Percentiles rank a stretch among this genome's conserved stretches.
Conservation (phyloP, 2,888 invertebrate species). For the Nephrocerus scutellatus region DNA sequence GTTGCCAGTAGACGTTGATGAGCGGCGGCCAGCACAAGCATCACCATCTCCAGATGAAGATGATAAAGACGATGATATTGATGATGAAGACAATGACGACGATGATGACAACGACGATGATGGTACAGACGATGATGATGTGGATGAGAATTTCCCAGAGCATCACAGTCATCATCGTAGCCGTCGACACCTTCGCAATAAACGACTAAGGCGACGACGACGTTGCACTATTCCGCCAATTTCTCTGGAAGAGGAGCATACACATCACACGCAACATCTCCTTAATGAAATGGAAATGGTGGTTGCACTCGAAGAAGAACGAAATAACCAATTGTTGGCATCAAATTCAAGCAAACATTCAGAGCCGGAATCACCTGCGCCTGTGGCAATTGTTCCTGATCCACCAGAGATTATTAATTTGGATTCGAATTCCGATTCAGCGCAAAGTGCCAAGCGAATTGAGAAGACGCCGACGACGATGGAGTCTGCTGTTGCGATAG, state of each 20-base stretch:
- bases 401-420: conserved; percentile 43
- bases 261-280: conserved; percentile 39
- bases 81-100: conserved; percentile 30
- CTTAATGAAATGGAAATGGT: conserved; percentile 39
- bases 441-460: conserved; percentile 14
- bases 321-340: conserved; percentile 36
- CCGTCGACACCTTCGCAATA: conserved; percentile 23
- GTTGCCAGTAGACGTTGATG: conserved; percentile 36
- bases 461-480: background rate
- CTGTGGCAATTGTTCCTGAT: conserved; percentile 36
- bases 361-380: conserved; percentile 37
- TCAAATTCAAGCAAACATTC: conserved; percentile 35
- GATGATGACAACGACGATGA: conserved; percentile 26
- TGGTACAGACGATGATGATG: conserved; percentile 30
- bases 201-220: conserved; percentile 21
- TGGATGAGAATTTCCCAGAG: conserved; percentile 25
- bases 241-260: conserved; percentile 35
- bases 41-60: conserved; percentile 30
- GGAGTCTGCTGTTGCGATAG: too few species aligned
- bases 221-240: conserved; percentile 28
- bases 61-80: conserved; percentile 24
- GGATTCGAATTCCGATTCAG: conserved; percentile 41
- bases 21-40: conserved; percentile 41
- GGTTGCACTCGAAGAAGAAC: conserved; percentile 37
- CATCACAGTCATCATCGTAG: conserved; percentile 25